These are phyloP conservation scores for Protonemura montana DNA, from an alignment of 2,888 invertebrate genomes.

Conservation along the genomic window DNA sequence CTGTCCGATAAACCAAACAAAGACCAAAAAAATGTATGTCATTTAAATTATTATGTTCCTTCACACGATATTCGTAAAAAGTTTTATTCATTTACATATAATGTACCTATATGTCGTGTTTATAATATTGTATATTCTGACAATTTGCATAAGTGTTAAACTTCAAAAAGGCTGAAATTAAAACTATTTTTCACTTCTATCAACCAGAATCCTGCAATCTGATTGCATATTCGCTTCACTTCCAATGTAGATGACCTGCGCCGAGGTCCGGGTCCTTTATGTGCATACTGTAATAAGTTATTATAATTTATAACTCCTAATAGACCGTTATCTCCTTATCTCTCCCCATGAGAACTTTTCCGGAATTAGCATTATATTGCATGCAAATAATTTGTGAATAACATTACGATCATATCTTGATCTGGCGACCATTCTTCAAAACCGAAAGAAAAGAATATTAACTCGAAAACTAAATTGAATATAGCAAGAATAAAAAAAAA, in stretches of 20 bases:
- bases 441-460: slow-evolving; percentile 28
- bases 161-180: slow-evolving; percentile 5
- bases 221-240: background rate
- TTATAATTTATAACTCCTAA: slow-evolving; percentile 12
- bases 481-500: background rate
- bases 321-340: slow-evolving; percentile 29
- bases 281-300: background rate
- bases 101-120: slow-evolving; percentile 1
- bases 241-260: slow-evolving; percentile 12
- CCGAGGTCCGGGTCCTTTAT: background rate
- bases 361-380: slow-evolving; percentile 25
- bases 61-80: slow-evolving; percentile 4
- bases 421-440: slow-evolving; percentile 23
- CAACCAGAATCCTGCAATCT: background rate
- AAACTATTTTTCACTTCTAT: background rate
- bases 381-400: slow-evolving; percentile 28
- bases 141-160: background rate
- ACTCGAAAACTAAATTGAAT: slow-evolving; percentile 12
- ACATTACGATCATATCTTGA: slow-evolving; percentile 16
- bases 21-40: slow-evolving; percentile 9
- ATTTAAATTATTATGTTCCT: background rate
- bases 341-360: slow-evolving; percentile 23
- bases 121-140: slow-evolving; percentile 4
- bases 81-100: background rate
- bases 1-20: background rate